Evolutionary conservation across 2,888 invertebrate species (phyloP).

Genomic region (Petrolisthes cinctipes): DNA sequence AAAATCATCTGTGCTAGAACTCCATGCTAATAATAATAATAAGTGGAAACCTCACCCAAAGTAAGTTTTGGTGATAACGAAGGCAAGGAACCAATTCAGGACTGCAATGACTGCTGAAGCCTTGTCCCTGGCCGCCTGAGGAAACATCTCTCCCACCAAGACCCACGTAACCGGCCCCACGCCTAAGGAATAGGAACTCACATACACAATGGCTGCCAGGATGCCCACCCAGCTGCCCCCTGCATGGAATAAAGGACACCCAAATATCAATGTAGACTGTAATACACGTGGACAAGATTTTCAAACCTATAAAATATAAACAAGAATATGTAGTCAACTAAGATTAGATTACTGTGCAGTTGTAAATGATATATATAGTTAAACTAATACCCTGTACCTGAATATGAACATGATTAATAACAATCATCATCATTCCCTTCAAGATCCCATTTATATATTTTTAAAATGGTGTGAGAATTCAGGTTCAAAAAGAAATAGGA

Average conservation of each 20-base stretch:
- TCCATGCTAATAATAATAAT: neutral
- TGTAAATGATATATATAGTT: too few relatives aligned
- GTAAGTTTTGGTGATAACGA: slow-evolving; percentile 55
- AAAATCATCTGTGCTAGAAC: neutral
- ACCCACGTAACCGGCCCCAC: slow-evolving; percentile 56
- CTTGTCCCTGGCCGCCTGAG: slow-evolving; percentile 48
- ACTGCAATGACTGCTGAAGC: slow-evolving; percentile 49
- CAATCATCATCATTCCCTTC: too few relatives aligned
- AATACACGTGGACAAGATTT: too few relatives aligned
- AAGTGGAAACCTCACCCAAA: slow-evolving; percentile 30
- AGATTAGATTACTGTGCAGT: too few relatives aligned
- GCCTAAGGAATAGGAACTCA: slow-evolving; percentile 52
- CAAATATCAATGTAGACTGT: too few relatives aligned
- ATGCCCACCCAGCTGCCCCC: slow-evolving; percentile 55
- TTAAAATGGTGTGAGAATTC: neutral
- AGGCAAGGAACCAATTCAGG: slow-evolving; percentile 55
- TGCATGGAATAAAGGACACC: neutral
- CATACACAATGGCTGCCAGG: slow-evolving; percentile 50
- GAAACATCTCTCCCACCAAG: slow-evolving; percentile 53
- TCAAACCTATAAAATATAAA: too few relatives aligned
- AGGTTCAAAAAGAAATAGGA: neutral
- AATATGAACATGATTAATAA: too few relatives aligned
- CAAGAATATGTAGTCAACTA: too few relatives aligned
- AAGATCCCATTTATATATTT: too few relatives aligned
- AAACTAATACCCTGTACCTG: too few relatives aligned